Conservation (phyloP, 2,797 vertebrate genomes). For the Calcarius lapponicus region DNA sequence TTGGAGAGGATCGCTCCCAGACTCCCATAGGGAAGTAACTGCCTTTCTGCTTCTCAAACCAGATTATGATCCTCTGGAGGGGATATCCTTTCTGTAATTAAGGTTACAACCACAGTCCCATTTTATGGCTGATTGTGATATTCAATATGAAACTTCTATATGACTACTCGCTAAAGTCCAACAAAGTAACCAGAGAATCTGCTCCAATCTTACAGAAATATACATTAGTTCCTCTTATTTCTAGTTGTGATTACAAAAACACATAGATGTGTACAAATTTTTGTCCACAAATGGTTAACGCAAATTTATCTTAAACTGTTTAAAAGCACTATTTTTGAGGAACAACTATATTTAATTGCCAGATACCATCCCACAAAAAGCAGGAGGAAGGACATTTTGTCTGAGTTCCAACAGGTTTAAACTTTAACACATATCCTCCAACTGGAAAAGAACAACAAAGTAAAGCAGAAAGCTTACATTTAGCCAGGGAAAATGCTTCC, state of each 20-base stretch:
- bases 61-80: slow-evolving; percentile 54
- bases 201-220: not conserved
- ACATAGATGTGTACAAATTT: not conserved
- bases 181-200: not conserved
- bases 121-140: slow-evolving; percentile 26
- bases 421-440: not conserved
- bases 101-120: not conserved
- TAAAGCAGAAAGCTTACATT: not conserved
- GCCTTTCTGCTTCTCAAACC: slow-evolving; percentile 42
- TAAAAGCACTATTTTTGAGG: not conserved
- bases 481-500: not conserved
- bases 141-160: not conserved
- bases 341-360: not conserved
- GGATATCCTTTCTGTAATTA: slow-evolving; percentile 43
- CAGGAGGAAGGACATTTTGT: not conserved
- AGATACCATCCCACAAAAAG: not conserved
- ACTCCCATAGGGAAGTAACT: slow-evolving; percentile 54
- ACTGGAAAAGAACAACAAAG: not conserved
- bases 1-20: slow-evolving; percentile 59
- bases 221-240: not conserved
- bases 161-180: not conserved
- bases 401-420: not conserved
- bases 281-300: not conserved
- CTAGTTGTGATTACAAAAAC: not conserved
- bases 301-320: not conserved